Percentiles rank a stretch among this genome's conserved stretches.
Evolutionary conservation across 2,888 invertebrate genomes (phyloP).

Genomic region (Gasteruption jaculator): DNA sequence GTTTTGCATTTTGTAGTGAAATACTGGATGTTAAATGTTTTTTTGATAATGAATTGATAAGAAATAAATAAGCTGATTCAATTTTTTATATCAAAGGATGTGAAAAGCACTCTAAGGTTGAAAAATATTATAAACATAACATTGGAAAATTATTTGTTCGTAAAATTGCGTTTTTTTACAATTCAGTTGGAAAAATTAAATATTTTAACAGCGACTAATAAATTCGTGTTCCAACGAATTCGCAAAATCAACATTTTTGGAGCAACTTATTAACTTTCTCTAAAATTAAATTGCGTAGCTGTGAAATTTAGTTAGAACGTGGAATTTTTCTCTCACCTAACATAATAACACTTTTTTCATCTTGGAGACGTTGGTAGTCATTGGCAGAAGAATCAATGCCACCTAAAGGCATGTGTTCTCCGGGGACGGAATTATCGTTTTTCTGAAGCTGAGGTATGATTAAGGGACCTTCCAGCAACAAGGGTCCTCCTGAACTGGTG

Average conservation of each 20-base stretch:
- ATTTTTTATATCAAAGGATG: no score
- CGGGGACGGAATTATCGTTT: slow-evolving; percentile 30
- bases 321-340: slow-evolving; percentile 29
- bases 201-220: no score
- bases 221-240: no score
- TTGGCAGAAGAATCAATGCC: slow-evolving; percentile 29
- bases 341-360: slow-evolving; percentile 33
- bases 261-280: no score
- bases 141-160: no score
- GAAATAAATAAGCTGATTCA: no score
- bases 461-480: slow-evolving; percentile 71
- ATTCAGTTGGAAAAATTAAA: no score
- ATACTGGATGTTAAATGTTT: not conserved
- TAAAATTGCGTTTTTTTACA: no score
- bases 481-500: slow-evolving; percentile 64
- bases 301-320: not conserved
- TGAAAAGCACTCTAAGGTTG: no score
- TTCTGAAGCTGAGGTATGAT: slow-evolving; percentile 37
- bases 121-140: no score
- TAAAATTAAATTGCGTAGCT: not conserved
- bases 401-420: slow-evolving; percentile 29
- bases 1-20: not conserved
- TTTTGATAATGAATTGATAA: no score
- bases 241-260: no score
- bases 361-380: slow-evolving; percentile 30